Base-by-base conservation (phyloP, 2,797 vertebrate genomes). In the Neosilurus mollespiculum region DNA sequence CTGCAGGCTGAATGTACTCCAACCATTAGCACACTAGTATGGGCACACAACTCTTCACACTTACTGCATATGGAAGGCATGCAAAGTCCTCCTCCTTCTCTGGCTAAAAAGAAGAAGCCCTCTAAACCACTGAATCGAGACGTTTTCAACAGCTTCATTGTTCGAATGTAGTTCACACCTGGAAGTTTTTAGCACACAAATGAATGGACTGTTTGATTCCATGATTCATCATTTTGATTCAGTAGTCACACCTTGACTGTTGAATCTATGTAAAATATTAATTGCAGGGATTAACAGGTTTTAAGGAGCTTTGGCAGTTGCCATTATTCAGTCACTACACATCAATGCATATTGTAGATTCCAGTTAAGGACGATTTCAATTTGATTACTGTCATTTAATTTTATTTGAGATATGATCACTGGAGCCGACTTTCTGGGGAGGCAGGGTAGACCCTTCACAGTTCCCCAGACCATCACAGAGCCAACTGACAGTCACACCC, bases 51-150 rank as follows among this genome's bases (percentile, higher is more conserved):
- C 37, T 83, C 85, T 78, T 80, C 93, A 78, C 88, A 86, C 92
- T 94, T 93, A 94, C 93, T 89, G 90, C 93, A 93, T 93, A 91
- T 92, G 94, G 94, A 95, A 95, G 91, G 91, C 93, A 95, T 94
- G 92, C 86, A 70, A 73, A 71, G 90, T 88, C 67, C 76, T 87
- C 90, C 85, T 87, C 65, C 62, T 78, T 80, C 87, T 88, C 87
- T 66, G 77, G 77, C 62, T 26, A 24, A 65, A 89, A 91, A 91
- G 64, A 82, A 75, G 81, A 86, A 91, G 85, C 86, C 92, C 88
- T 78, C 73, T 15, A 85, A 81, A 89, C 90, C 89, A 61, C 58
- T 30, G 49, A 65, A 24, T 79, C 62, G 89, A 87, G 86, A 90
- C 58, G 80, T 86, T 88, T 89, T 92, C 87, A 93, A 90, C 89